Base-by-base conservation (phyloP, 2,797 vertebrate genomes). In the Ptychadena robeensis region DNA sequence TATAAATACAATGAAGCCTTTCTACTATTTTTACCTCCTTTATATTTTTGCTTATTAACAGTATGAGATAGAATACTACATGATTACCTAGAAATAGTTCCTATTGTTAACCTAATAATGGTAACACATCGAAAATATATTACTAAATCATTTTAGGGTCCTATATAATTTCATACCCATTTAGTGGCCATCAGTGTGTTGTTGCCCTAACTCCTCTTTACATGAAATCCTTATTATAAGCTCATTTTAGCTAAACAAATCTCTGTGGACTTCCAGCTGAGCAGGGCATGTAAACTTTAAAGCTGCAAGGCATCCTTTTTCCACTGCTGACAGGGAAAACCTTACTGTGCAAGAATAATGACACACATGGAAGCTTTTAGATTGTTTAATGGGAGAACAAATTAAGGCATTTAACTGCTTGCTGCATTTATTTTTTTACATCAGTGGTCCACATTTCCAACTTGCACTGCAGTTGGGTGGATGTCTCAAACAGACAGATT, bases 201-300 rank as follows among this genome's bases (percentile, higher is more conserved):
- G 87, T 87, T 91, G 89, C 89, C 85, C 90, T 90, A 90, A 88
- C 88, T 91, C 89, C 90, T 91, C 88, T 90, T 89, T 89, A 88
- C 88, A 91, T 87, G 88, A 91, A 93, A 91, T 89, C 87, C 88
- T 91, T 91, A 93, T 92, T 89, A 91, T 91, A 93, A 92, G 81
- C 89, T 91, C 88, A 92, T 92, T 90, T 93, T 88, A 91, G 89
- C 79, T 90, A 90, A 91, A 89, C 88, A 91, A 91, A 93, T 91
- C 90, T 91, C 89, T 90, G 85, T 86, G 86, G 90, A 85, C 84
- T 91, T 86, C 89, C 89, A 83, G 86, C 90, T 89, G 89, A 90
- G 89, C 86, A 88, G 88, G 88, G 86, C 90, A 89, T 93, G 93
- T 93, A 90, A 90, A 90, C 89, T 90, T 91, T 87, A 89, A 91